These are phyloP conservation scores for Lutraria lutraria DNA, from an alignment of 2,888 invertebrate species.

Conservation along the genomic window DNA sequence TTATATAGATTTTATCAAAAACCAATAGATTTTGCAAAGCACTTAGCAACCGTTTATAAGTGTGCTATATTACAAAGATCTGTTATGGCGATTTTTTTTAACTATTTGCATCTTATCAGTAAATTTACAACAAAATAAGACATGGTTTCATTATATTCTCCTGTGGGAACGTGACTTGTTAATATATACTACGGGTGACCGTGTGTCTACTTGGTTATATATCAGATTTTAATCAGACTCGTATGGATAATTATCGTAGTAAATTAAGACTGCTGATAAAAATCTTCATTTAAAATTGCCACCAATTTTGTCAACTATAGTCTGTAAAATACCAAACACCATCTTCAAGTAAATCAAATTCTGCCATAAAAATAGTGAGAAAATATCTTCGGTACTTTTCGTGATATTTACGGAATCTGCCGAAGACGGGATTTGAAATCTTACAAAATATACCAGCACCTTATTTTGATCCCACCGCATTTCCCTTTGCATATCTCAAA, in stretches of 20 bases:
- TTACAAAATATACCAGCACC: not conserved
- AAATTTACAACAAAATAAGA: constrained; percentile 17
- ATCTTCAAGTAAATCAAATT: constrained; percentile 15
- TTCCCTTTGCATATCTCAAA: no score
- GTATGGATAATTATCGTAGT: constrained; percentile 61
- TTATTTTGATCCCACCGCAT: not conserved
- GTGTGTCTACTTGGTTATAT: constrained; percentile 45
- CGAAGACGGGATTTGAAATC: not conserved
- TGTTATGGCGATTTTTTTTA: constrained; percentile 20
- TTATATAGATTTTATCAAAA: constrained; percentile 14
- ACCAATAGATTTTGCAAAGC: constrained; percentile 19
- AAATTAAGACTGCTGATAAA: constrained; percentile 54
- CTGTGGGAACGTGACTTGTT: constrained; percentile 24
- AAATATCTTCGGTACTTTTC: not conserved
- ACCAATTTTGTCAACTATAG: constrained; percentile 45
- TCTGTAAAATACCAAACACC: not conserved
- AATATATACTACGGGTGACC: constrained; percentile 45
- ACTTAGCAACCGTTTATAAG: constrained; percentile 15
- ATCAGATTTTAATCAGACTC: constrained; percentile 62
- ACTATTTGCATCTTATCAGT: constrained; percentile 21
- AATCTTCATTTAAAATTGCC: constrained; percentile 52
- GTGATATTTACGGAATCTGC: not conserved
- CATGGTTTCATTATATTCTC: not conserved
- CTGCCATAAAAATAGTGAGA: not conserved
- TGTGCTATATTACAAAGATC: not conserved